phyloP scores from a whole-genome alignment of 2,797 vertebrate species.

The Neosilurus hyrtlii region DNA sequence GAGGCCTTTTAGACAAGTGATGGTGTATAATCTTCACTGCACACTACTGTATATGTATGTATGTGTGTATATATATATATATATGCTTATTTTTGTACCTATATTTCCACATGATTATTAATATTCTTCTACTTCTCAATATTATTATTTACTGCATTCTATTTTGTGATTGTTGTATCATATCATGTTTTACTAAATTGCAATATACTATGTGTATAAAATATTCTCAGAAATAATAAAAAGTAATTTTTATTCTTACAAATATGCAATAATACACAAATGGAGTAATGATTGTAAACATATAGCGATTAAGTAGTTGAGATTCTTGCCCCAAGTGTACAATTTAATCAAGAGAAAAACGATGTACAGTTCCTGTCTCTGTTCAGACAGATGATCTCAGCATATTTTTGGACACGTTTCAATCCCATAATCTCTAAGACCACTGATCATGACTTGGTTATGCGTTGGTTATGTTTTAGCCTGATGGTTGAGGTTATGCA shows the following conservation, averaged over 20 bases:
- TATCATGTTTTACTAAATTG: too few relatives aligned
- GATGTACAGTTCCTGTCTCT: background rate
- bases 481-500: background rate
- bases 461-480: too few relatives aligned
- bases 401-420: background rate
- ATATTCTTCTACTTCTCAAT: too few relatives aligned
- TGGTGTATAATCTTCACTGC: too few relatives aligned
- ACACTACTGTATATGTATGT: too few relatives aligned
- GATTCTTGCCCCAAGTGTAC: background rate
- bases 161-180: too few relatives aligned
- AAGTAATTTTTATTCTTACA: too few relatives aligned
- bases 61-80: background rate
- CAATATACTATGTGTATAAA: too few relatives aligned
- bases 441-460: background rate
- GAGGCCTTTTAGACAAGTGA: too few relatives aligned
- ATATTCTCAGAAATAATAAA: too few relatives aligned
- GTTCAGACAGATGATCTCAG: conserved; percentile 4
- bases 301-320: background rate
- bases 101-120: background rate
- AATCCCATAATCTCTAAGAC: background rate
- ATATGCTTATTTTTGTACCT: background rate
- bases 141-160: too few relatives aligned
- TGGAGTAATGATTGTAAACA: too few relatives aligned
- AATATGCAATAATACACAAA: background rate
- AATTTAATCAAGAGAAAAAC: background rate